Conservation (phyloP, 2,113 vertebrate genomes). For the Trematocara macrostoma region DNA sequence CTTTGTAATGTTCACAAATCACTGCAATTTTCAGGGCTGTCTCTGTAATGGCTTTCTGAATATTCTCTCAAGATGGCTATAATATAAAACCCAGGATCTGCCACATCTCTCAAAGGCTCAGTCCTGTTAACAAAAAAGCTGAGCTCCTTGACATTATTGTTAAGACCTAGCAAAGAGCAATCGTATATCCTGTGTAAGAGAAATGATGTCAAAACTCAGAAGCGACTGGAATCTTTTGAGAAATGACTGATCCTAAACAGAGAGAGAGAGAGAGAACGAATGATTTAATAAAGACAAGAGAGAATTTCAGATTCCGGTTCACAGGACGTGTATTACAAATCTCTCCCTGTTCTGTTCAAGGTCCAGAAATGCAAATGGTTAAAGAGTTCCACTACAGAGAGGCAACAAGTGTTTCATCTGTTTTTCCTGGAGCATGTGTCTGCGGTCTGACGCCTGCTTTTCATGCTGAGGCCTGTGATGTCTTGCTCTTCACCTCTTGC, state of each 20-base stretch:
- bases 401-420: slow-evolving; percentile 68
- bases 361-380: slow-evolving; percentile 9
- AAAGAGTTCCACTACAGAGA: background rate
- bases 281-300: slow-evolving; percentile 25
- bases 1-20: background rate
- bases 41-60: background rate
- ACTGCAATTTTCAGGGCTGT: background rate
- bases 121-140: background rate
- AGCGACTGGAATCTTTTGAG: slow-evolving; percentile 8
- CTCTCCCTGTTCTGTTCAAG: slow-evolving; percentile 9
- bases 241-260: slow-evolving; percentile 21
- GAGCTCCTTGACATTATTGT: background rate
- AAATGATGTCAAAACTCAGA: background rate
- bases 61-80: background rate
- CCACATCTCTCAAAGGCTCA: background rate
- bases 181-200: background rate
- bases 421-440: slow-evolving; percentile 63
- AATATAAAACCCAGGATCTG: background rate
- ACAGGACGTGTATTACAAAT: slow-evolving; percentile 12
- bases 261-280: slow-evolving; percentile 19
- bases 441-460: slow-evolving; percentile 27
- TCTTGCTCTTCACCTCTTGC: slow-evolving; percentile 8
- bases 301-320: background rate
- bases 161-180: background rate
- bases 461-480: slow-evolving; percentile 20